phyloP scores from a whole-genome alignment of 2,888 invertebrate genomes.

The Nomada fabriciana region DNA sequence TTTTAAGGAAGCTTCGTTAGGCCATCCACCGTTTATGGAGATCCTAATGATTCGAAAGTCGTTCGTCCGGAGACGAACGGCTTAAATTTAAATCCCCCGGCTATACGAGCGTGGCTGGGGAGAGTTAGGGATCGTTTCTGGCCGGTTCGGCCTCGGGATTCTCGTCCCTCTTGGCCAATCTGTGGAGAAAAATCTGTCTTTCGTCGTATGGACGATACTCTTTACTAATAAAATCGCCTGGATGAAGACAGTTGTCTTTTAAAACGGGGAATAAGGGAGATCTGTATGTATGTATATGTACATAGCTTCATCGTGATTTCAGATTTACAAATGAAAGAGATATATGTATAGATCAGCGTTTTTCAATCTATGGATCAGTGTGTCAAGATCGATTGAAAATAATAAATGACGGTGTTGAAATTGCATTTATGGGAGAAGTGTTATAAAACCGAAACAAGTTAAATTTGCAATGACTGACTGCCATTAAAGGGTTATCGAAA shows the following conservation, averaged over 20 bases:
- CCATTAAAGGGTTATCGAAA: background rate
- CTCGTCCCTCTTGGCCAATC: background rate
- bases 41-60: conserved; percentile 71
- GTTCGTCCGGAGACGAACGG: conserved; percentile 62
- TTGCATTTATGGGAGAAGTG: too few species aligned
- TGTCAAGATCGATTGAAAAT: too few species aligned
- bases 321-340: too few species aligned
- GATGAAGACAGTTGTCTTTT: too few species aligned
- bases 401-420: too few species aligned
- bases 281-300: too few species aligned
- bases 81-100: conserved; percentile 67
- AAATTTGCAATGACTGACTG: background rate
- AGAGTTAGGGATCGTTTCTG: conserved; percentile 16
- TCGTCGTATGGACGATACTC: background rate
- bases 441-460: too few species aligned
- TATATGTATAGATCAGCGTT: too few species aligned
- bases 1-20: conserved; percentile 75
- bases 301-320: too few species aligned
- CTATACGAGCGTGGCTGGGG: conserved; percentile 15
- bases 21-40: conserved; percentile 70
- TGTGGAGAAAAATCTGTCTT: background rate
- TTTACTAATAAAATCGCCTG: background rate
- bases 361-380: too few species aligned
- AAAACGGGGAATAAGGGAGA: too few species aligned
- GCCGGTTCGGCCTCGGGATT: conserved; percentile 22